Evolutionary conservation across 1,140 invertebrate genomes (phyloP).

Genomic region (Gryllus bimaculatus): DNA sequence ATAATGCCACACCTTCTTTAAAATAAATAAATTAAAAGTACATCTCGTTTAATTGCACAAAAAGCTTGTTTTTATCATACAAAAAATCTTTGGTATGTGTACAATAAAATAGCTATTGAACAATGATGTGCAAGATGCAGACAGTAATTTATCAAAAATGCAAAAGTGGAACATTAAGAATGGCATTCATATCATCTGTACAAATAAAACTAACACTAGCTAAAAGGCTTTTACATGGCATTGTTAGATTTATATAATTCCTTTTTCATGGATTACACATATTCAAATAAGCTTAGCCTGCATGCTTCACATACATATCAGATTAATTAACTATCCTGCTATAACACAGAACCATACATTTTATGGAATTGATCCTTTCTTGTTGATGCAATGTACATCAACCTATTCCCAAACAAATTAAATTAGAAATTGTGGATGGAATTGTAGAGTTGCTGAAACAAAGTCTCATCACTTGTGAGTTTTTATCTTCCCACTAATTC

Average conservation of each 20-base stretch:
- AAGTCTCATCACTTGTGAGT: background rate
- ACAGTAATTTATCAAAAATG: constrained; percentile 5
- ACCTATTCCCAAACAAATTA: background rate
- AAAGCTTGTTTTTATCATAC: background rate
- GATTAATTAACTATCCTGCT: background rate
- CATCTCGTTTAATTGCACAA: background rate
- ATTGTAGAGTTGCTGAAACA: background rate
- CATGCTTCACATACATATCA: background rate
- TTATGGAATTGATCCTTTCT: background rate
- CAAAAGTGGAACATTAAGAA: background rate
- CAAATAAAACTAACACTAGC: background rate
- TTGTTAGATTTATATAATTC: background rate
- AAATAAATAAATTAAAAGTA: background rate
- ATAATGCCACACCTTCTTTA: background rate
- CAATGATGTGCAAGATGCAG: background rate
- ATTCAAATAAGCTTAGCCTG: background rate
- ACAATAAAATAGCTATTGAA: background rate
- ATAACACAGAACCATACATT: background rate
- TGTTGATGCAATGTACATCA: background rate
- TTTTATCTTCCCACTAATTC: background rate
- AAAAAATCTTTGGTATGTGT: background rate
- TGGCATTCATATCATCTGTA: background rate
- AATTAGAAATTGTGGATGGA: background rate
- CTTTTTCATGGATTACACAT: background rate
- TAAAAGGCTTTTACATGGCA: background rate